Conservation (phyloP, 2,797 vertebrate genomes). For the Xenopus petersii region DNA sequence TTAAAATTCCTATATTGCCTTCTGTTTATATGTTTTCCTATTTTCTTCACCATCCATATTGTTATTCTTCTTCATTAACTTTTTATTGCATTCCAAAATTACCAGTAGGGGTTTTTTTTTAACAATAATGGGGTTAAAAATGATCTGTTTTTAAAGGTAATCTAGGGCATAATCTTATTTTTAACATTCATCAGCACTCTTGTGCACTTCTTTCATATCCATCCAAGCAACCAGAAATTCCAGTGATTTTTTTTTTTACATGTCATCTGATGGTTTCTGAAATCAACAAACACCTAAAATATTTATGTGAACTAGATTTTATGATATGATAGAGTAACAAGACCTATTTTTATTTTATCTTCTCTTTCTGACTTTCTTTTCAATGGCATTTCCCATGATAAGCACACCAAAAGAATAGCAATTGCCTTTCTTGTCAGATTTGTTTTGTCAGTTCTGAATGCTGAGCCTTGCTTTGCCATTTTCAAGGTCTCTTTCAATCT, state of each 20-base stretch:
- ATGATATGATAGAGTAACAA: constrained; percentile 50
- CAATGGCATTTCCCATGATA: constrained; percentile 58
- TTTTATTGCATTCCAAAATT: too few species aligned
- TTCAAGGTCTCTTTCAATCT: constrained; percentile 71
- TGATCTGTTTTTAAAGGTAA: too few species aligned
- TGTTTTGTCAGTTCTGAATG: constrained; percentile 64
- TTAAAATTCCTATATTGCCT: too few species aligned
- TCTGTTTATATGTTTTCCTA: too few species aligned
- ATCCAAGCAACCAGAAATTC: not conserved
- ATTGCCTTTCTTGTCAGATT: constrained; percentile 60
- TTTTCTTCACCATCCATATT: too few species aligned
- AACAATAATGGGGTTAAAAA: too few species aligned
- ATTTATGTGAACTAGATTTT: constrained; percentile 25
- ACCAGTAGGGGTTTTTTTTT: too few species aligned
- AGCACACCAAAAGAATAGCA: constrained; percentile 58
- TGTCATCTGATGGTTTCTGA: constrained; percentile 44
- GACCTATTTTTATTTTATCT: constrained; percentile 45
- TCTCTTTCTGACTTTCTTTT: constrained; percentile 52
- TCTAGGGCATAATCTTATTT: too few species aligned
- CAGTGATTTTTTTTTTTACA: constrained; percentile 13
- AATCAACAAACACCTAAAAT: constrained; percentile 31
- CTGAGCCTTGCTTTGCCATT: constrained; percentile 66
- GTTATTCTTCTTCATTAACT: too few species aligned
- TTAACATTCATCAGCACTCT: not conserved
- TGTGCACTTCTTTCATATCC: not conserved